These are phyloP conservation scores for Crematogaster levior DNA, from an alignment of 2,888 invertebrate species.

Conservation along the genomic window DNA sequence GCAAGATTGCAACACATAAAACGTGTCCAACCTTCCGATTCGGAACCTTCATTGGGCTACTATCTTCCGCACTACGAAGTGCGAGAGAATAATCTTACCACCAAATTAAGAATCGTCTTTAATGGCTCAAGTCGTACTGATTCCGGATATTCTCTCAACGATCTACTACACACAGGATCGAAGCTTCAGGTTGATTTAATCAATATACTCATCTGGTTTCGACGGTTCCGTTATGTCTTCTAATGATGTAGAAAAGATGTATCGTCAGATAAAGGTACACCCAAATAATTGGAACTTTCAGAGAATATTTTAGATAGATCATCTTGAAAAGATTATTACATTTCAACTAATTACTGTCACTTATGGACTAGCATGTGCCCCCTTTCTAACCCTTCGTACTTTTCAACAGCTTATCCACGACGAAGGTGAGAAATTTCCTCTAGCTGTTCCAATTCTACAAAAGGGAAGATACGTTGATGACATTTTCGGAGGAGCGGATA, in stretches of 20 bases:
- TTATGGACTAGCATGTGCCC: background rate
- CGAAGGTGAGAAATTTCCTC: background rate
- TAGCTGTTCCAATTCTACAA: background rate
- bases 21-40: background rate
- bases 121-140: background rate
- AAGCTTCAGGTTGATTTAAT: background rate
- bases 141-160: background rate
- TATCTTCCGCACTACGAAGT: background rate
- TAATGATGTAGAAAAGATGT: background rate
- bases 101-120: background rate
- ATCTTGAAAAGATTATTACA: accelerated
- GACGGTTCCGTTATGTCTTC: background rate
- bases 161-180: background rate
- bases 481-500: background rate
- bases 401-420: background rate
- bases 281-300: background rate
- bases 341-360: background rate
- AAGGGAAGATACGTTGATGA: background rate
- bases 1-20: background rate
- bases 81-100: background rate
- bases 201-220: background rate
- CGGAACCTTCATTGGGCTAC: background rate
- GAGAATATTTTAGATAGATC: background rate
- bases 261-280: background rate
- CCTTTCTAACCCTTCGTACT: background rate